These are phyloP conservation scores for Cactoblastis cactorum DNA, from an alignment of 2,888 invertebrate species.

Conservation along the genomic window DNA sequence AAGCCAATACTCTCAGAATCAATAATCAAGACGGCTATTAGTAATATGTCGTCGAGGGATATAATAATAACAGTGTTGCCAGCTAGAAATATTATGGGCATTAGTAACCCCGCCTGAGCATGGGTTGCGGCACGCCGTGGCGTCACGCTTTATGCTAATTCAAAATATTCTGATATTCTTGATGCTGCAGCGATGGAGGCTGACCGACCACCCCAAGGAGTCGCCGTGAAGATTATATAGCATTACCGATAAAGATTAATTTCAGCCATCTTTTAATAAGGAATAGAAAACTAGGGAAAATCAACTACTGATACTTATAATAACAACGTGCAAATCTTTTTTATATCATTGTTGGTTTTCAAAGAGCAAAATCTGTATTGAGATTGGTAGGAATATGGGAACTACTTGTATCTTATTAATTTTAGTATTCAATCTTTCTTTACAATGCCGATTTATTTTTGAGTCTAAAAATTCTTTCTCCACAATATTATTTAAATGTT, in stretches of 20 bases:
- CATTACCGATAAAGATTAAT: not conserved
- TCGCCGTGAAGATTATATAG: not conserved
- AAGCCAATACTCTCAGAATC: not conserved
- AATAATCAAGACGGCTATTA: conserved; percentile 1
- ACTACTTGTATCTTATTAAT: too few relatives aligned
- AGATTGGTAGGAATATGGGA: too few relatives aligned
- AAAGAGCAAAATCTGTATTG: not conserved
- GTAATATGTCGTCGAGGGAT: not conserved
- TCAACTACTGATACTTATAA: too few relatives aligned
- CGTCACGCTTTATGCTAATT: conserved; percentile 7
- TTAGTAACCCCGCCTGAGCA: not conserved
- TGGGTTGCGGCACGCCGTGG: not conserved
- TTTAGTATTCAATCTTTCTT: too few relatives aligned
- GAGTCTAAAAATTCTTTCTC: not conserved
- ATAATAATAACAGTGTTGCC: conserved; percentile 7
- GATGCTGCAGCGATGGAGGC: conserved; percentile 2
- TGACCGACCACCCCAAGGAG: conserved; percentile 1
- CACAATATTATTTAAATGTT: not conserved
- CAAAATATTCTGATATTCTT: not conserved
- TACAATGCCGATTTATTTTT: too few relatives aligned
- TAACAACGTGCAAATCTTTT: too few relatives aligned
- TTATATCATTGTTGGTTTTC: too few relatives aligned
- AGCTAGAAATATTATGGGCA: conserved; percentile 7
- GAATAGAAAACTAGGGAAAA: not conserved
- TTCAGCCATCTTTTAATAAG: not conserved